Base-by-base conservation (phyloP, 2,888 invertebrate genomes). In the Phengaris alcon region DNA sequence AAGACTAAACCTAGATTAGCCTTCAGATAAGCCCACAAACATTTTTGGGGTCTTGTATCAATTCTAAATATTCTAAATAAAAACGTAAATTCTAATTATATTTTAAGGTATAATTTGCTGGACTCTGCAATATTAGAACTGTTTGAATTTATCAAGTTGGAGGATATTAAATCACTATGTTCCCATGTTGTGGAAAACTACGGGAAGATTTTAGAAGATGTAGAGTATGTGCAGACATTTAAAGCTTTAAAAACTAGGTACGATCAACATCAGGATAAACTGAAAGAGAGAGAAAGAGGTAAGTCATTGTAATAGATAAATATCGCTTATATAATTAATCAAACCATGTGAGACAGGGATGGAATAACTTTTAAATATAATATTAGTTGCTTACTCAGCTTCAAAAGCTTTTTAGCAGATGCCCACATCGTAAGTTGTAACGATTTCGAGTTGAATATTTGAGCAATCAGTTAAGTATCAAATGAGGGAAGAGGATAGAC, bases 101-200 rank as follows among this genome's bases (percentile, higher is more conserved):
- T 75, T 57, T 75, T 10, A 88, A 94, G 94, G 85, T 99, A 99
- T 93, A 99, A 99, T 94, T 95, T 99, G 82, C 94, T 99, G 82
- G 99, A 99, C 93, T 99, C 99, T 51, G 99, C 99, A 80, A 98
- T 99, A 88, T 95, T 99, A 88, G 99, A 99, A 94, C 96, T 99
- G 95, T 99, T 99, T 94, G 99, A 99, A 94, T 99, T 98, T 93
- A 98, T 99, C 81, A 98, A 97, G 94, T 93, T 97, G 90, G 98
- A 98, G 93, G 98, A 98, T 88, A 97, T 98, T 78, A 98, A 97
- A 90, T 96, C 97, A 68, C 94, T 98, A 82, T 97, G 97, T 94
- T 96, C 97, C 77, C 98, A 99, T 90, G 97, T 99, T 81, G 98
- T 99, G 81, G 99, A 99, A 91, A 98, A 97, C 90, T 99, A 98